A percentile compares a stretch with the other conserved stretches of the same genome.
These are phyloP conservation scores for Hiodon tergisus DNA, from an alignment of 2,113 vertebrate species.

Conservation along the genomic window DNA sequence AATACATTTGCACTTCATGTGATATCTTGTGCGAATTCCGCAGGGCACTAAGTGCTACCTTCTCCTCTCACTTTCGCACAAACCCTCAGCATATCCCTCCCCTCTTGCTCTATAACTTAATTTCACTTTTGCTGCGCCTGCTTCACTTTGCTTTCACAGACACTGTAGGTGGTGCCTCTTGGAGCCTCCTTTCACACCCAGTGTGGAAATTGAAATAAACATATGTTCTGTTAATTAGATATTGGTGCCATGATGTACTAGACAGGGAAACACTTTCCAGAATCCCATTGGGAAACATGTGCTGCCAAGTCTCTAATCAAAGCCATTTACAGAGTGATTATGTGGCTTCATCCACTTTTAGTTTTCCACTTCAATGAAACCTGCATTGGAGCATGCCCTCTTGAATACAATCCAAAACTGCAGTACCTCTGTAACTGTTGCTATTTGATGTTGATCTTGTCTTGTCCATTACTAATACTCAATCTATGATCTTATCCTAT, in stretches of 20 bases:
- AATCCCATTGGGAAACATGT: conserved; percentile 31
- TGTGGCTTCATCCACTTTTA: conserved; percentile 30
- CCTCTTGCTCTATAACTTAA: conserved; percentile 38
- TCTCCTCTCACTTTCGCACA: conserved; percentile 28
- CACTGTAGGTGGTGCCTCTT: conserved; percentile 55
- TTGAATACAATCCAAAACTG: too few species aligned
- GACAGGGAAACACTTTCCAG: conserved; percentile 46
- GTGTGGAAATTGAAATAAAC: conserved; percentile 59
- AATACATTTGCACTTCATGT: conserved; percentile 69
- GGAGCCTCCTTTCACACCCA: conserved; percentile 60
- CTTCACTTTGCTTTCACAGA: conserved; percentile 58
- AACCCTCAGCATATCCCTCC: conserved; percentile 31
- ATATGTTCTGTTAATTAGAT: conserved; percentile 69
- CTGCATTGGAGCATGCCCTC: conserved; percentile 22
- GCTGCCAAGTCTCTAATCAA: conserved; percentile 47
- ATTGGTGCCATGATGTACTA: conserved; percentile 26
- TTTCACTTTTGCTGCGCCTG: conserved; percentile 24
- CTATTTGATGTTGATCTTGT: background rate
- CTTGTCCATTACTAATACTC: background rate
- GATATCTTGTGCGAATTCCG: conserved; percentile 61
- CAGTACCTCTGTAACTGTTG: background rate
- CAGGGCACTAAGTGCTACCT: conserved; percentile 55
- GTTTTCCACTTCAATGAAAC: conserved; percentile 29
- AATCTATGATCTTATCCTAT: too few species aligned
- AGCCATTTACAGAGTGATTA: conserved; percentile 42